Evolutionary conservation across 2,113 vertebrate species (phyloP), one percentile per base, ranked within the genome.

Genomic region (Bos indicus): DNA sequence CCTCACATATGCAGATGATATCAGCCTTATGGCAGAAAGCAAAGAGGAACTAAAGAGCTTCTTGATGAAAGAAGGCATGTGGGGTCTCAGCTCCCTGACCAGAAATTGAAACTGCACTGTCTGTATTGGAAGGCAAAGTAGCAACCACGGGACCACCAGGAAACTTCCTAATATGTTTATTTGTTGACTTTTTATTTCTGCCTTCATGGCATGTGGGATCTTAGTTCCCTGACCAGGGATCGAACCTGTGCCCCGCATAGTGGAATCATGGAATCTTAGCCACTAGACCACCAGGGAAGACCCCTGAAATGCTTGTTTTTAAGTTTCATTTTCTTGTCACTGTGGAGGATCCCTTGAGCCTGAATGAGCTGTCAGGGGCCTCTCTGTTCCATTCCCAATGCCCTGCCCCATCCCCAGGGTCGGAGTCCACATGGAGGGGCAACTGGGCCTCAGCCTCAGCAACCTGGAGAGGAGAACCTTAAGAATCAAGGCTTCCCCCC

Each of bases 201-300:
- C 40, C 23, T 26, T 77, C 71, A 43, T 7, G 23, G 36, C 21
- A 43, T 3, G 11, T 25, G 71, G 71, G 71, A 74, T 74, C 71
- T 74, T 43, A 40, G 11, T 13, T 74, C 71, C 71, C 36, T 74
- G 71, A 40, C 36, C 23, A 77, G 71, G 71, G 28, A 43, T 77
- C 12, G 0, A 77, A 43, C 36, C 36, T 77, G 21, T 77, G 36
- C 71, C 36, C 71, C 1, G 0, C 0, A 0, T 4, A 40, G n/a
- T 40, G 19, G 17, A 26, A 43, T 40, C 1, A 0, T 77, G 36
- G 36, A 77, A 43, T 77, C 71, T 40, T 7, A 77, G 71, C 71
- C 36, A 43, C 23, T 77, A 26, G 36, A 77, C 21, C 71, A 26
- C 36, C 71, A 77, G 36, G 36, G 11, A 77, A 77, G 36, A 71